These are phyloP conservation scores for Blennius ocellaris DNA, from an alignment of 2,113 vertebrate genomes.

Conservation along the genomic window DNA sequence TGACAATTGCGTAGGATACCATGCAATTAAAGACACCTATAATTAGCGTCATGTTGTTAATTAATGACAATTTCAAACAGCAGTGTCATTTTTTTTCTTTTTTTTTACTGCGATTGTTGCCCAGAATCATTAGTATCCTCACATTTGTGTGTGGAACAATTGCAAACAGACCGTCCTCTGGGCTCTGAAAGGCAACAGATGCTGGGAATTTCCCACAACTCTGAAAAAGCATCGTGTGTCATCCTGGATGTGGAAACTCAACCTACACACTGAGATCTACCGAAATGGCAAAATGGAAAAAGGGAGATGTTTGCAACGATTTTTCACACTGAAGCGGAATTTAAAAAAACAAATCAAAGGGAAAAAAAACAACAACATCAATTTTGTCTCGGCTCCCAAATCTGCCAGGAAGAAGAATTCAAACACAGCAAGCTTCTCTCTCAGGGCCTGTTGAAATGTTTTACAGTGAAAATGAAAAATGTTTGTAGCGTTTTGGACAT, in stretches of 20 bases:
- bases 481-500: too few species aligned
- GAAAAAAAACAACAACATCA: neutral
- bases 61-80: constrained; percentile 78
- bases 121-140: constrained; percentile 61
- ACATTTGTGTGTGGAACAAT: constrained; percentile 27
- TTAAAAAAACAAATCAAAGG: neutral
- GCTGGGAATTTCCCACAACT: constrained; percentile 46
- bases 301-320: neutral
- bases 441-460: too few species aligned
- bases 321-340: neutral
- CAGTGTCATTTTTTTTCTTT: constrained; percentile 61
- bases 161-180: constrained; percentile 28
- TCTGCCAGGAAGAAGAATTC: neutral
- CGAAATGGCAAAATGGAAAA: neutral
- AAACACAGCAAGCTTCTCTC: constrained; percentile 14
- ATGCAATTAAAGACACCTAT: constrained; percentile 83
- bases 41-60: constrained; percentile 83
- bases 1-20: constrained; percentile 82
- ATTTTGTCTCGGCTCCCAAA: neutral
- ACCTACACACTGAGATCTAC: neutral
- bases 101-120: constrained; percentile 55
- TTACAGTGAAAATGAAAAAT: too few species aligned
- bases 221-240: constrained; percentile 20
- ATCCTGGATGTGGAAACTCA: constrained; percentile 23
- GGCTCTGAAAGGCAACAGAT: constrained; percentile 59